These are phyloP conservation scores for Volucella bombylans DNA, from an alignment of 2,888 invertebrate species.

Conservation along the genomic window DNA sequence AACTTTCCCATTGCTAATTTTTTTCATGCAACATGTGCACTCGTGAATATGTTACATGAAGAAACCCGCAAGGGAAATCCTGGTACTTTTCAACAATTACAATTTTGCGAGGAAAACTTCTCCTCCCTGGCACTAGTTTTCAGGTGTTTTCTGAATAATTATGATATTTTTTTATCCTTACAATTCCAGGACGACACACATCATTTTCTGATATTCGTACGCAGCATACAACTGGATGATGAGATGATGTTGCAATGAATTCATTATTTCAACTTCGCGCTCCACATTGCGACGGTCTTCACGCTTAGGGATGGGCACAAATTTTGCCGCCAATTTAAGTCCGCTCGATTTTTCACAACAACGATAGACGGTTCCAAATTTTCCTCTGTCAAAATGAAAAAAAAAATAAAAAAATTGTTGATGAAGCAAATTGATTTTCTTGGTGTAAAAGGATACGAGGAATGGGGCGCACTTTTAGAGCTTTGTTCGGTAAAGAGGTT, in stretches of 20 bases:
- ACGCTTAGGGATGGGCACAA: conserved; percentile 91
- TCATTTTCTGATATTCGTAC: conserved; percentile 95
- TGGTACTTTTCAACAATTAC: too few relatives aligned
- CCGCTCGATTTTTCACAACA: conserved; percentile 93
- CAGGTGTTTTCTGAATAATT: conserved; percentile 28
- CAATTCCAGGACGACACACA: conserved; percentile 99
- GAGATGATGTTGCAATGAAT: conserved; percentile 94
- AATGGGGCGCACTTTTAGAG: too few relatives aligned
- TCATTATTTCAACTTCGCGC: conserved; percentile 98
- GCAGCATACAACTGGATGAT: conserved; percentile 99
- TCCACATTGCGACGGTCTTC: conserved; percentile 96
- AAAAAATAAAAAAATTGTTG: neutral
- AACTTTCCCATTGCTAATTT: conserved; percentile 39
- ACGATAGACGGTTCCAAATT: conserved; percentile 97
- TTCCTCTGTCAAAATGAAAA: conserved; percentile 88
- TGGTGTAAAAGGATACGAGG: too few relatives aligned
- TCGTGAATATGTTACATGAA: too few relatives aligned
- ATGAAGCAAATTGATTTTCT: too few relatives aligned
- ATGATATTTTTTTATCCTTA: conserved; percentile 84
- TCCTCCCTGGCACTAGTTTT: conserved; percentile 22
- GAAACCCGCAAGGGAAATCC: conserved; percentile 16
- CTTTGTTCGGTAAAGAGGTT: neutral
- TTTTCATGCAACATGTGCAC: conserved; percentile 60
- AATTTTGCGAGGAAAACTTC: conserved; percentile 15
- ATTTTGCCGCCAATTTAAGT: conserved; percentile 94